Evolutionary conservation across 2,797 vertebrate genomes (phyloP), one percentile per base, ranked within the genome.

Genomic region (Gallirallus australis): DNA sequence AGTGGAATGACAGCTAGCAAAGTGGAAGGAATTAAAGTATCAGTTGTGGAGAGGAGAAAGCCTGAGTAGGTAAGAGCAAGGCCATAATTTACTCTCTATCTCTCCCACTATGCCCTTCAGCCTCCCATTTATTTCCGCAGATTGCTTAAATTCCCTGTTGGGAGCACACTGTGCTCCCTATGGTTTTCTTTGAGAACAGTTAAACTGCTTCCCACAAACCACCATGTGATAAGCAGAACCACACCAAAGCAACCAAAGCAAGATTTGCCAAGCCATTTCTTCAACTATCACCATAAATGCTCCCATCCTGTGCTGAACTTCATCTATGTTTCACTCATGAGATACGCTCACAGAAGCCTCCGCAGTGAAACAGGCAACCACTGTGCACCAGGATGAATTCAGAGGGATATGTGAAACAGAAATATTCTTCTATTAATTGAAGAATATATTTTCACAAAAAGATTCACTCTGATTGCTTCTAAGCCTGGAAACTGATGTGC

Each of bases 171-270:
- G 17, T 76, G 33, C 84, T 95, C 82, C 53, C 76, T 79, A 77
- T 79, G 91, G 88, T 79, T 85, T 69, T 50, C 82, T 79, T 66
- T 69, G 40, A 70, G 59, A 72, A 69, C 7, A 27, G 42, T 39
- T 73, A 35, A 90, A 82, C 64, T 79, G 35, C 86, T 94, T 84
- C 82, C 94, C 95, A 94, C 66, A 96, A 95, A 91, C 80, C 59
- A 93, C 45, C 42, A 7, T 31, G 52, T 19, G 86, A 84, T 96
- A 95, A 78, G 31, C 31, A 52, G 70, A 92, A 90, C 82, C 86
- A 94, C 86, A 91, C 18, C 63, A 96, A 70, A 86, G 63, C 88
- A 92, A 86, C 52, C 66, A 66, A 85, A 84, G 66, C n/a, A 82
- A 84, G 66, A 86, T 9, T 65, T 89, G 73, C 73, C 54, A 95